Conservation (phyloP, 2,797 vertebrate species). For the Pempheris klunzingeri region DNA sequence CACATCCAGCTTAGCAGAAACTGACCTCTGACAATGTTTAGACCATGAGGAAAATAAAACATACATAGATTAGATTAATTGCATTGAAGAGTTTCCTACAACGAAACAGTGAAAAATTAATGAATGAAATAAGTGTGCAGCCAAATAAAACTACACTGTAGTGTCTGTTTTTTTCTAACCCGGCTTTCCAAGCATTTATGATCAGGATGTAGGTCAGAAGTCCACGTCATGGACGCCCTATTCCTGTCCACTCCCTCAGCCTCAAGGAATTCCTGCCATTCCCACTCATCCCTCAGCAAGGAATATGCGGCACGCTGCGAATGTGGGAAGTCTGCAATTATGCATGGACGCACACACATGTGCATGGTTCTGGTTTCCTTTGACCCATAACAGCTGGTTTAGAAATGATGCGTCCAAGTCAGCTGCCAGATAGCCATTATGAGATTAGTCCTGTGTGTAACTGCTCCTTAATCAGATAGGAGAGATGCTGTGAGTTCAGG, state of each 20-base stretch:
- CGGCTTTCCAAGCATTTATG: not conserved
- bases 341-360: constrained; percentile 56
- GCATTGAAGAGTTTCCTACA: constrained; percentile 23
- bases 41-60: constrained; percentile 23
- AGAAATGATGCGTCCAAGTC: constrained; percentile 48
- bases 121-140: constrained; percentile 12
- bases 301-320: constrained; percentile 71
- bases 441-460: constrained; percentile 52
- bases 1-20: not conserved
- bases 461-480: constrained; percentile 60
- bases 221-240: constrained; percentile 51
- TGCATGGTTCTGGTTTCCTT: constrained; percentile 70
- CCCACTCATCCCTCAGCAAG: constrained; percentile 71
- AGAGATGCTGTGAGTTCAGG: constrained; percentile 27
- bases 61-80: constrained; percentile 35
- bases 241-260: constrained; percentile 70
- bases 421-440: constrained; percentile 70
- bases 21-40: not conserved
- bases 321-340: constrained; percentile 72
- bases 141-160: constrained; percentile 2
- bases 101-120: not conserved
- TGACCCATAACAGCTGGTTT: constrained; percentile 74
- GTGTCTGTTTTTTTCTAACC: not conserved
- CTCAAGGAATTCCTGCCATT: constrained; percentile 74
- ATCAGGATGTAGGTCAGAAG: constrained; percentile 57